Conservation (phyloP, 2,888 invertebrate genomes). For the Cryptophagus acutangulus region DNA sequence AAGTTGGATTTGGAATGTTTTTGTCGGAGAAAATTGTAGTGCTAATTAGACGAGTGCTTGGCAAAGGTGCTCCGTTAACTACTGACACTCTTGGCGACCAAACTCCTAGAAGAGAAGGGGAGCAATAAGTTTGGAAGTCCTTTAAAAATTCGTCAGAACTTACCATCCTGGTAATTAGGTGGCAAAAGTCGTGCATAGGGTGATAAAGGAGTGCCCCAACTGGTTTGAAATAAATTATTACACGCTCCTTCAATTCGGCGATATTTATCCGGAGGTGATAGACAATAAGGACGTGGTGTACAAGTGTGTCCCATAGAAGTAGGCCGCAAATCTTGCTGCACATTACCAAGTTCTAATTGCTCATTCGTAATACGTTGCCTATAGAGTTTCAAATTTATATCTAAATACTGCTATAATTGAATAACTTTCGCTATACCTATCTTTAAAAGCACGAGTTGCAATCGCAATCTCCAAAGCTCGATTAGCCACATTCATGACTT, state of each 20-base stretch:
- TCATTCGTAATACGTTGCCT: constrained; percentile 49
- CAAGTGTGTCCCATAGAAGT: constrained; percentile 48
- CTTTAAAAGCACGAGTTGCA: constrained; percentile 50
- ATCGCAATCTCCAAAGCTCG: constrained; percentile 52
- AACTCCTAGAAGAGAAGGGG: constrained; percentile 53
- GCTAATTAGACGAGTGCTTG: constrained; percentile 66
- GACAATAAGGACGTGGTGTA: constrained; percentile 46
- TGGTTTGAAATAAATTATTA: constrained; percentile 65
- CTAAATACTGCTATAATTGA: constrained; percentile 2
- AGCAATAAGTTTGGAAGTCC: neutral
- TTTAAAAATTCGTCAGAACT: constrained; percentile 7
- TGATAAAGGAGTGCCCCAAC: constrained; percentile 67
- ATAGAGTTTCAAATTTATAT: constrained; percentile 12
- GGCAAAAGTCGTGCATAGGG: constrained; percentile 63
- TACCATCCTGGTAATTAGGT: constrained; percentile 63
- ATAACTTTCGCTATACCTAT: constrained; percentile 39
- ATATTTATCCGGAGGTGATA: constrained; percentile 51
- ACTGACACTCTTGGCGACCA: constrained; percentile 55
- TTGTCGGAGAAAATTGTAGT: constrained; percentile 56
- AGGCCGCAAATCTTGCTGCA: constrained; percentile 45
- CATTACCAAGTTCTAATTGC: constrained; percentile 48
- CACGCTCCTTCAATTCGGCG: constrained; percentile 76
- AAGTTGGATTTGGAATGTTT: constrained; percentile 56
- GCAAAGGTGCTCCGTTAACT: constrained; percentile 53
- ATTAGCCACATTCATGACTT: constrained; percentile 47